These are phyloP conservation scores for Sebastes kiyomatsui DNA, from an alignment of 2,797 vertebrate genomes.

Conservation along the genomic window DNA sequence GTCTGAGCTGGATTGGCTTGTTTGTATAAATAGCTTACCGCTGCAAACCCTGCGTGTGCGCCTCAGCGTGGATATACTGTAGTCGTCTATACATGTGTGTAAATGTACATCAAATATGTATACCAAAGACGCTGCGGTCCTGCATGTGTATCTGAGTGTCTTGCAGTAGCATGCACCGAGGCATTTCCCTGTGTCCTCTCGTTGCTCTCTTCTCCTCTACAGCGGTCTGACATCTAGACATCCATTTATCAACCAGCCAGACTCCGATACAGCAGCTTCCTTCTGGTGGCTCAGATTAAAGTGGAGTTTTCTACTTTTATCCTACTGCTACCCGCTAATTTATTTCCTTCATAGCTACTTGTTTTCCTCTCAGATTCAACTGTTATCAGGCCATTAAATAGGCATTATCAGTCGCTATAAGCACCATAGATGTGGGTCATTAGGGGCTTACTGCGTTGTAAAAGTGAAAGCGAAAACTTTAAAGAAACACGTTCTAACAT, in stretches of 20 bases:
- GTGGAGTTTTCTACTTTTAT: constrained; percentile 9
- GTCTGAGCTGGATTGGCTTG: constrained; percentile 68
- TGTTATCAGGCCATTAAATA: too few species aligned
- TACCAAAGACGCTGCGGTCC: not conserved
- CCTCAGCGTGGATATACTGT: constrained; percentile 6
- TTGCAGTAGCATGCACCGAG: constrained; percentile 15
- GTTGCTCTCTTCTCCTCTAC: constrained; percentile 13
- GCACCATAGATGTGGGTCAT: too few species aligned
- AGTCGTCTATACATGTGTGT: constrained; percentile 23
- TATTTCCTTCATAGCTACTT: not conserved
- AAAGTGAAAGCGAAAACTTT: too few species aligned
- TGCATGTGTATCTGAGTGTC: constrained; percentile 11
- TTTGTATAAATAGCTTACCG: constrained; percentile 71
- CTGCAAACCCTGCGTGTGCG: constrained; percentile 19
- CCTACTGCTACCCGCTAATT: not conserved
- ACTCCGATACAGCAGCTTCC: not conserved
- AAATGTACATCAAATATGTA: constrained; percentile 24
- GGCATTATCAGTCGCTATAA: too few species aligned
- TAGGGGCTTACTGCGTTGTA: too few species aligned
- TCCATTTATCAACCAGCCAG: constrained; percentile 23
- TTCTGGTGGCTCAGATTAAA: not conserved
- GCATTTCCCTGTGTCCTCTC: constrained; percentile 3
- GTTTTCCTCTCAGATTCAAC: not conserved
- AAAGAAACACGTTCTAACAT: too few species aligned
- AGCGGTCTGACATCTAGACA: constrained; percentile 19